A percentile compares a stretch with the other conserved stretches of the same genome.
Conservation (phyloP, 1,140 invertebrate genomes). For the Solenopsis fugax region DNA sequence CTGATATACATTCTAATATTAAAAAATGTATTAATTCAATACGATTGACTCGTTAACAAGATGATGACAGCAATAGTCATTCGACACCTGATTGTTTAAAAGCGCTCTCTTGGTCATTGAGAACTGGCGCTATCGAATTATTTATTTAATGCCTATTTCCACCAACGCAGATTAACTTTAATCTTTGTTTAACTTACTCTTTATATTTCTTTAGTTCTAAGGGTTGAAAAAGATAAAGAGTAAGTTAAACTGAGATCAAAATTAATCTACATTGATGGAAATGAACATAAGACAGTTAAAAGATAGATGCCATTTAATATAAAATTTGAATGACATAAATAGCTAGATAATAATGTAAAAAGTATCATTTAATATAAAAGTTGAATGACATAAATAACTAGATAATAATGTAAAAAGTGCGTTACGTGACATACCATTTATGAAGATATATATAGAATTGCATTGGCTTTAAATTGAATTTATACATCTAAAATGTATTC, state of each 20-base stretch:
- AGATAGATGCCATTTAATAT: background rate
- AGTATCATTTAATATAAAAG: background rate
- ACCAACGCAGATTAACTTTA: too few relatives aligned
- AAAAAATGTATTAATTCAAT: background rate
- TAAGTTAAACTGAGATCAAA: too few relatives aligned
- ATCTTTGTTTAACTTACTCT: too few relatives aligned
- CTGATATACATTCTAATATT: background rate
- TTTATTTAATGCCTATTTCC: too few relatives aligned
- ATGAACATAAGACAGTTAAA: background rate
- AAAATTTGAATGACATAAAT: background rate
- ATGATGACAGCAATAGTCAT: background rate
- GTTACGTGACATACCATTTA: background rate
- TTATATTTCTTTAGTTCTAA: too few relatives aligned
- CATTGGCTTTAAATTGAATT: background rate
- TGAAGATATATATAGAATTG: background rate
- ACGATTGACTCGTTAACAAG: background rate
- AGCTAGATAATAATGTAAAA: background rate
- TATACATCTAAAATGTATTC: background rate
- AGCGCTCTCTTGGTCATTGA: background rate
- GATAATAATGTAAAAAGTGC: background rate
- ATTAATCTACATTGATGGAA: too few relatives aligned
- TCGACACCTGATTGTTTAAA: background rate
- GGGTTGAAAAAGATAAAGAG: too few relatives aligned
- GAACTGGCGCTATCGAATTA: background rate
- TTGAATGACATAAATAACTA: background rate